Percentiles rank a stretch among this genome's conserved stretches.
phyloP scores from a whole-genome alignment of 1,140 invertebrate genomes.

The Arctopsyche grandis region DNA sequence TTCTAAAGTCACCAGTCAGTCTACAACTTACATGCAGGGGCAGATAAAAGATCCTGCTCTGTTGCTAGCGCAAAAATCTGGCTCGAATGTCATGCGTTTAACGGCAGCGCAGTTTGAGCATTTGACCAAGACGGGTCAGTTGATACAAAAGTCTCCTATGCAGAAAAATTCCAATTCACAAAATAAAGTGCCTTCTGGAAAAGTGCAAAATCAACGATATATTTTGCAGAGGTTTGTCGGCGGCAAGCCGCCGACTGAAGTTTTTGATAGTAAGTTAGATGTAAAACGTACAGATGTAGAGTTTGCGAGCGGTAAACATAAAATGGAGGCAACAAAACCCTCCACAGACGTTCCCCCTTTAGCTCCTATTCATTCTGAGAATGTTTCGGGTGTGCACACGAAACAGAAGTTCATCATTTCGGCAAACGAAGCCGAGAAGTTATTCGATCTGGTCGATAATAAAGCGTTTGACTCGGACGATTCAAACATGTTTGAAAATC shows the following conservation, averaged over 20 bases:
- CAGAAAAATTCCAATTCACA: background rate
- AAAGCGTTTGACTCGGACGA: constrained; percentile 59
- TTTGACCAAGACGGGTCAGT: constrained; percentile 63
- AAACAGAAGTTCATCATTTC: background rate
- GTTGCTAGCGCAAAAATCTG: constrained; percentile 63
- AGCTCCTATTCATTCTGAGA: constrained; percentile 45
- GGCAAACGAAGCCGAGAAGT: background rate
- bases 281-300: background rate
- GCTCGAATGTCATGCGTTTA: constrained; percentile 62
- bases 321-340: constrained; percentile 56
- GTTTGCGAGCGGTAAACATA: constrained; percentile 36
- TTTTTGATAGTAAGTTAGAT: background rate
- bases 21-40: constrained; percentile 2
- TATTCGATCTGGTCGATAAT: background rate
- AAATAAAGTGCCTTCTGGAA: constrained; percentile 33
- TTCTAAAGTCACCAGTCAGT: background rate
- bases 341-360: constrained; percentile 24
- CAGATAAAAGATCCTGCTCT: constrained; percentile 58
- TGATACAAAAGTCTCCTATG: constrained; percentile 51
- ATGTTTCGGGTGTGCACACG: background rate
- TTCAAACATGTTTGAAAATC: constrained; percentile 56
- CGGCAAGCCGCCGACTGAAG: constrained; percentile 26
- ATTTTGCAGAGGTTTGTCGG: constrained; percentile 61
- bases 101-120: constrained; percentile 65
- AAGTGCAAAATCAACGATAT: constrained; percentile 56